Evolutionary conservation across 2,113 vertebrate genomes (phyloP).

Genomic region (Ictalurus punctatus): DNA sequence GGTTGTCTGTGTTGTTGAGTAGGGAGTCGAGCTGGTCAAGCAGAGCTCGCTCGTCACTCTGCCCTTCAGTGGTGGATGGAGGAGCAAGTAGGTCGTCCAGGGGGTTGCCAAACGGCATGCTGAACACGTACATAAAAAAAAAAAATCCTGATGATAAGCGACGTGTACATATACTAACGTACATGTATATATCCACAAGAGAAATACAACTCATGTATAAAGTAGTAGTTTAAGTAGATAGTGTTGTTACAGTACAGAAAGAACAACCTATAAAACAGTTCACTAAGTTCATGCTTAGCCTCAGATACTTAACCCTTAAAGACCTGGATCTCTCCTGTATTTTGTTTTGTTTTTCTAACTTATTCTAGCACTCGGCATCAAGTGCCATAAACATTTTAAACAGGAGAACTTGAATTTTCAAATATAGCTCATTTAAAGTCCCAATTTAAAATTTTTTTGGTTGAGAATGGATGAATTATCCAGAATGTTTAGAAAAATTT

Average conservation of each 20-base stretch:
- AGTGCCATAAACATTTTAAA: no score
- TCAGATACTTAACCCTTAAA: not conserved
- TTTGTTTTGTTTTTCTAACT: no score
- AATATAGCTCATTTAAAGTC: no score
- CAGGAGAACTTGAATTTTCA: no score
- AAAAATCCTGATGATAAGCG: not conserved
- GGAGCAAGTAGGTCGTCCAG: constrained; percentile 88
- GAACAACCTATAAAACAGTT: not conserved
- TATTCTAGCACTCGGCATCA: no score
- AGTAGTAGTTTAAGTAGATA: not conserved
- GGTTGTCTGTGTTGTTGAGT: constrained; percentile 89
- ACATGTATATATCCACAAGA: not conserved
- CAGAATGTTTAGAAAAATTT: no score
- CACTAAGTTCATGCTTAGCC: not conserved
- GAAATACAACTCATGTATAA: not conserved
- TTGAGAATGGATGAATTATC: no score
- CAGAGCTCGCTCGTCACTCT: constrained; percentile 88
- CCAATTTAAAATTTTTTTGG: no score
- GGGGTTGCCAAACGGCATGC: constrained; percentile 81
- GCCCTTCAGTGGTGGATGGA: constrained; percentile 81
- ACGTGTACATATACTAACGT: not conserved
- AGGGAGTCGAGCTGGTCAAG: constrained; percentile 93
- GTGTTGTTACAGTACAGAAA: not conserved
- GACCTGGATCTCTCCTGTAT: no score
- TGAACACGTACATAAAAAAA: constrained; percentile 56